Evolutionary conservation across 1,140 invertebrate species (phyloP).

Genomic region (Drosophila jambulina): DNA sequence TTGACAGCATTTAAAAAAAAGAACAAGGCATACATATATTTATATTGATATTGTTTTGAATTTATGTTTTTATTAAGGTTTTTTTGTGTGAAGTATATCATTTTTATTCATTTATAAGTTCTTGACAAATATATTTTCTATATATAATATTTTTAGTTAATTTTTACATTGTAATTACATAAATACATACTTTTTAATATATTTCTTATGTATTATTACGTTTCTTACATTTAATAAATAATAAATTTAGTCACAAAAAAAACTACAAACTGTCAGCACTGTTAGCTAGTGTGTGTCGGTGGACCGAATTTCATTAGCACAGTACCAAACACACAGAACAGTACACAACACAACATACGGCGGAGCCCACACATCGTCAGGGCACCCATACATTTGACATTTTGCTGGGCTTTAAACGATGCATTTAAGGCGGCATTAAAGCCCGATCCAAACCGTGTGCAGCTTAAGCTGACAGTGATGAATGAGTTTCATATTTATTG

Average conservation of each 20-base stretch:
- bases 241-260: too few species aligned
- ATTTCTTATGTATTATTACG: too few species aligned
- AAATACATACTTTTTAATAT: too few species aligned
- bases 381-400: conserved; percentile 26
- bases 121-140: too few species aligned
- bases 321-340: neutral
- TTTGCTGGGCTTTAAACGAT: conserved; percentile 33
- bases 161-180: too few species aligned
- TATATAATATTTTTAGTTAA: too few species aligned
- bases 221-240: too few species aligned
- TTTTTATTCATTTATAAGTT: too few species aligned
- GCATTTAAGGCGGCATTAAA: conserved; percentile 56
- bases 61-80: neutral
- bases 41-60: neutral
- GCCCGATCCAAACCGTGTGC: conserved; percentile 19
- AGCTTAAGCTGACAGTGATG: conserved; percentile 73
- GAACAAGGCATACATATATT: too few species aligned
- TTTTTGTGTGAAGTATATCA: neutral
- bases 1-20: neutral
- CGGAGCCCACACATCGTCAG: neutral
- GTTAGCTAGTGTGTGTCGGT: neutral
- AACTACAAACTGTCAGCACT: neutral
- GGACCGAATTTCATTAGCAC: conserved; percentile 44
- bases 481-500: conserved; percentile 75
- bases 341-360: conserved; percentile 3